These are phyloP conservation scores for Spicauda simplicius DNA, from an alignment of 2,888 invertebrate genomes.

Conservation along the genomic window DNA sequence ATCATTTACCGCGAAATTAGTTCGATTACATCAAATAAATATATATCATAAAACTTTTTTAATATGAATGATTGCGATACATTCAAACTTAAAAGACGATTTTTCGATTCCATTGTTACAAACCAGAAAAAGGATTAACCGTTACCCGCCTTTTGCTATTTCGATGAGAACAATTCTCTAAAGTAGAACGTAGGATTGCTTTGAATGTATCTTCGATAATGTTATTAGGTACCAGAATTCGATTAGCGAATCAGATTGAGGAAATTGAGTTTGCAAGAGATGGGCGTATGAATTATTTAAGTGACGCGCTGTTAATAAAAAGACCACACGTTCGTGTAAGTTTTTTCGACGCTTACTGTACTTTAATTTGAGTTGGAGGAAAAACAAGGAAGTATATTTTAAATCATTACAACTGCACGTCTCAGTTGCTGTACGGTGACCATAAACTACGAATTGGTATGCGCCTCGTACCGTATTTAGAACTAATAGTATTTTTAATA, in stretches of 20 bases:
- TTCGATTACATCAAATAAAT: neutral
- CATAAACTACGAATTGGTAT: neutral
- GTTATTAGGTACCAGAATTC: constrained; percentile 52
- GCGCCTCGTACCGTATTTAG: neutral
- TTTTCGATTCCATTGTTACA: constrained; percentile 11
- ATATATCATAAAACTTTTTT: neutral
- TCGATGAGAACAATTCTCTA: constrained; percentile 34
- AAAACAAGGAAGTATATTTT: neutral
- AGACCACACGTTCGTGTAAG: constrained; percentile 1
- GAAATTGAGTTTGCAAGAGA: constrained; percentile 61
- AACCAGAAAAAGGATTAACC: constrained; percentile 31
- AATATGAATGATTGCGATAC: neutral
- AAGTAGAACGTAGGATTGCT: constrained; percentile 36
- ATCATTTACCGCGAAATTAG: too few species aligned
- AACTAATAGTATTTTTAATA: neutral
- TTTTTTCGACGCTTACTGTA: constrained; percentile 17
- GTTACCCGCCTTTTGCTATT: constrained; percentile 29
- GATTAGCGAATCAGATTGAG: constrained; percentile 77
- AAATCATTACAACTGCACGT: neutral
- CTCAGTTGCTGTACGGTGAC: neutral
- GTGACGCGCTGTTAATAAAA: constrained; percentile 50
- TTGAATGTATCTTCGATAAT: constrained; percentile 31
- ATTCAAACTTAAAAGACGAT: neutral
- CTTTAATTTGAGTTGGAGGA: constrained; percentile 20
- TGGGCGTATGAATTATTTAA: constrained; percentile 59